These are phyloP conservation scores for Carterocephalus palaemon DNA, from an alignment of 2,888 invertebrate species.

Conservation along the genomic window DNA sequence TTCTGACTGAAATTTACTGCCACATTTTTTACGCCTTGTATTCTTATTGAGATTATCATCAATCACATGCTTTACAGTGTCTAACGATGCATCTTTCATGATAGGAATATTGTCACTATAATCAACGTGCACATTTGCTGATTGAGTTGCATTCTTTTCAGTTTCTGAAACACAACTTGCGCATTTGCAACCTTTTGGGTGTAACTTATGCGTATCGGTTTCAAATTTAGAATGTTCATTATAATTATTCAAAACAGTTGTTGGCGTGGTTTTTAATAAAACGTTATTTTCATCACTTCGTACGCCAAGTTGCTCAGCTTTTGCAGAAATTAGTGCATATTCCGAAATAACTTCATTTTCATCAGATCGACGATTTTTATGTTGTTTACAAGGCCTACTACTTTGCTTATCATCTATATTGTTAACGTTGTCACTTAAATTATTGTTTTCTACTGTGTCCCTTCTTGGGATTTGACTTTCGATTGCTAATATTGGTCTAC, in stretches of 20 bases:
- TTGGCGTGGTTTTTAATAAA: too few relatives aligned
- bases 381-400: not conserved
- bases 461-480: not conserved
- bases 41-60: not conserved
- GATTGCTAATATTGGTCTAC: not conserved
- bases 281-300: too few relatives aligned
- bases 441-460: not conserved
- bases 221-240: not conserved
- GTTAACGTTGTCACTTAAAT: conserved; percentile 7
- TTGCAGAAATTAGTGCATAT: not conserved
- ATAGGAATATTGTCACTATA: not conserved
- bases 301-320: too few relatives aligned
- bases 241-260: too few relatives aligned
- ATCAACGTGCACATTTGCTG: conserved; percentile 14
- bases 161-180: conserved; percentile 13
- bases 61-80: too few relatives aligned
- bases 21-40: not conserved
- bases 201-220: not conserved
- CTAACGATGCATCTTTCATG: not conserved
- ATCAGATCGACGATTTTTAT: not conserved
- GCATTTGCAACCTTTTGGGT: not conserved
- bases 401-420: conserved; percentile 12
- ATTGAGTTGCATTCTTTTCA: conserved; percentile 24
- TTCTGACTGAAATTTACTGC: not conserved
- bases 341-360: not conserved